phyloP scores from a whole-genome alignment of 1,140 invertebrate genomes.

The Drosophila tsacasi region DNA sequence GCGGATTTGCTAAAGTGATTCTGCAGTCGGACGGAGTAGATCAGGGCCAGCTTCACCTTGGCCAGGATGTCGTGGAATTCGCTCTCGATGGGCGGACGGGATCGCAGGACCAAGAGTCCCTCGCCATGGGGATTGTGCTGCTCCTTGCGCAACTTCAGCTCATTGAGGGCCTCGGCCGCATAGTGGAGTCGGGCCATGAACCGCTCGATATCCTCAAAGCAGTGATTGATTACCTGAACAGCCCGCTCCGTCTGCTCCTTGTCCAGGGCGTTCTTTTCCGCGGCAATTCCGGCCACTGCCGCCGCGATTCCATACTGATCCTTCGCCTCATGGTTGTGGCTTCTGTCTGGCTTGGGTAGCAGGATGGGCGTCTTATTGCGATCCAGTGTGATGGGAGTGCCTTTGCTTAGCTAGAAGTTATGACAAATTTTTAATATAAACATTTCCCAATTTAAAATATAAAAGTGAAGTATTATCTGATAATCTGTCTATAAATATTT shows the following conservation, averaged over 20 bases:
- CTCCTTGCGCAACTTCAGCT: slow-evolving; percentile 71
- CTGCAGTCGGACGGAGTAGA: slow-evolving; percentile 69
- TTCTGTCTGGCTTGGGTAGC: slow-evolving; percentile 67
- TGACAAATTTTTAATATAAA: not conserved
- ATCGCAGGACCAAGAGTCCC: slow-evolving; percentile 69
- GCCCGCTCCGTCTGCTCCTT: slow-evolving; percentile 73
- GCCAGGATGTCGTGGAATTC: slow-evolving; percentile 79
- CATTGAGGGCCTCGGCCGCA: slow-evolving; percentile 72
- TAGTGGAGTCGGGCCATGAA: slow-evolving; percentile 79
- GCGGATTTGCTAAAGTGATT: slow-evolving; percentile 67
- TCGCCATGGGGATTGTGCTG: slow-evolving; percentile 79
- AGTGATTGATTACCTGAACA: slow-evolving; percentile 78
- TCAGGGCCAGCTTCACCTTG: slow-evolving; percentile 72
- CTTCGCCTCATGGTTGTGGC: slow-evolving; percentile 60
- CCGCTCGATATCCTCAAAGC: slow-evolving; percentile 79
- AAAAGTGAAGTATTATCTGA: not conserved
- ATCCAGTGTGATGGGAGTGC: slow-evolving; percentile 64
- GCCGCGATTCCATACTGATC: slow-evolving; percentile 81
- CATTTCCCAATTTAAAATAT: not conserved
- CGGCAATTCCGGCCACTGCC: slow-evolving; percentile 67
- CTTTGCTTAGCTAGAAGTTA: slow-evolving; percentile 77
- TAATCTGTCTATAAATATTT: not conserved
- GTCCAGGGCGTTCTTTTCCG: slow-evolving; percentile 73
- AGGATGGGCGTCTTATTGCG: slow-evolving; percentile 75
- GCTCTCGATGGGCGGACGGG: slow-evolving; percentile 74